Conservation (phyloP, 2,113 vertebrate genomes). For the Willisornis vidua region DNA sequence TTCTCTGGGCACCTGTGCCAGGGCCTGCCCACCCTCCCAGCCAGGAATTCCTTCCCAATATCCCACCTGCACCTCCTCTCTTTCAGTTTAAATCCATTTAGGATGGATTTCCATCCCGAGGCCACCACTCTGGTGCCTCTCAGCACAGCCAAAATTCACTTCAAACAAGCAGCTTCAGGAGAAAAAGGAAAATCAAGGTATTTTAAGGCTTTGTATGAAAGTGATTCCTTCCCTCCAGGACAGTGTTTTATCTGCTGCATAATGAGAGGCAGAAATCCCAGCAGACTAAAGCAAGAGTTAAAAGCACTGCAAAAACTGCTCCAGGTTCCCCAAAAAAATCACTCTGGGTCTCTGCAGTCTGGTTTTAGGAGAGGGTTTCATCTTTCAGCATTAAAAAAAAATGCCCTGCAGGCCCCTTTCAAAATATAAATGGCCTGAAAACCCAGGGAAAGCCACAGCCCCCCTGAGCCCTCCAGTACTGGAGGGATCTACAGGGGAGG, state of each 20-base stretch:
- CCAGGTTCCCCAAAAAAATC: background rate
- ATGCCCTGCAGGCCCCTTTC: background rate
- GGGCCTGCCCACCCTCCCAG: background rate
- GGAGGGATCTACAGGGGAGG: background rate
- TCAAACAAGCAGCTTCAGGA: background rate
- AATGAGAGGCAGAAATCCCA: constrained; percentile 38
- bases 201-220: background rate
- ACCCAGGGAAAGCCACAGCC: background rate
- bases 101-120: background rate
- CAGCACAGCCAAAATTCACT: background rate
- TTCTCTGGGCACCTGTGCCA: background rate
- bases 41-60: background rate
- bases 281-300: constrained; percentile 6
- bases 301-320: background rate
- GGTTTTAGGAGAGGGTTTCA: constrained; percentile 3
- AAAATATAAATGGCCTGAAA: background rate
- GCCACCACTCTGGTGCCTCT: background rate
- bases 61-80: background rate
- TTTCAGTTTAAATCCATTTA: background rate
- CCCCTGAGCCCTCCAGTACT: background rate
- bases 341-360: background rate
- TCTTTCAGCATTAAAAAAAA: background rate
- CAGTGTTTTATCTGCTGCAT: constrained; percentile 9
- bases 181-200: background rate
- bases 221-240: constrained; percentile 13